Evolutionary conservation across 2,113 vertebrate species (phyloP).

Genomic region (Nesoenas mayeri): DNA sequence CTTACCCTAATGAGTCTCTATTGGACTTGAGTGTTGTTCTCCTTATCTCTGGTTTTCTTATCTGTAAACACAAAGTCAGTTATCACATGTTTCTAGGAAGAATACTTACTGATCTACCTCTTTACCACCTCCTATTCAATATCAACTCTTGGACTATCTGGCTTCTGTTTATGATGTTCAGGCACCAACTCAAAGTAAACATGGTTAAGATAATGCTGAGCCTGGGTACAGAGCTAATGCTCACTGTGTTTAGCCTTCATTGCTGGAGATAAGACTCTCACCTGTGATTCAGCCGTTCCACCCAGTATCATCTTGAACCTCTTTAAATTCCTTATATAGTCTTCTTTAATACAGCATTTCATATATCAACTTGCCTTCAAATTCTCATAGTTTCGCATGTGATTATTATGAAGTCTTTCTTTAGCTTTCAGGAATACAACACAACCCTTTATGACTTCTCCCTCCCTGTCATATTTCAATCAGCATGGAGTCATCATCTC

Average conservation of each 20-base stretch:
- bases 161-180: neutral
- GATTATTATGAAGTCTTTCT: neutral
- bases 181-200: neutral
- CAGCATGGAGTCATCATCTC: neutral
- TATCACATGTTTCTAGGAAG: neutral
- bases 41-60: neutral
- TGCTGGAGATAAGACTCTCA: neutral
- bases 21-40: neutral
- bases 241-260: neutral
- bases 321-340: neutral
- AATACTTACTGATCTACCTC: neutral
- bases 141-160: neutral
- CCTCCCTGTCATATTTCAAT: fast-evolving
- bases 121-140: neutral
- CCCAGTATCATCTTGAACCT: neutral
- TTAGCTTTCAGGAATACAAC: neutral
- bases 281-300: neutral
- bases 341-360: neutral
- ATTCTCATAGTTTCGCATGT: neutral
- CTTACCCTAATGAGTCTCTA: neutral
- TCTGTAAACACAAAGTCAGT: neutral
- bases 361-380: neutral
- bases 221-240: neutral
- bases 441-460: neutral
- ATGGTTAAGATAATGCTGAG: neutral